Conservation (phyloP, 2,113 vertebrate species). For the Eublepharis macularius region DNA sequence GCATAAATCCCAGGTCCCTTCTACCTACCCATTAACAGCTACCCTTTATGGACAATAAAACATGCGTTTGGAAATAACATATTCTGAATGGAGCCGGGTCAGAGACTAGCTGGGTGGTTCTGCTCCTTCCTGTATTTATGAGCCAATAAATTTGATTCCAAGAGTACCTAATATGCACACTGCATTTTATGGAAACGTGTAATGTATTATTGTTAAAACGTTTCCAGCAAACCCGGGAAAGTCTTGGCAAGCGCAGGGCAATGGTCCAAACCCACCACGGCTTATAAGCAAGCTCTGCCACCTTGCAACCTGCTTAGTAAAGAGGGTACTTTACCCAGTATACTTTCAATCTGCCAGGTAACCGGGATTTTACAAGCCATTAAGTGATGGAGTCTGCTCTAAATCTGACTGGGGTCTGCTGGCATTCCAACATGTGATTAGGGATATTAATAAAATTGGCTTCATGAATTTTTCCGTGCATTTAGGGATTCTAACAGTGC, state of each 20-base stretch:
- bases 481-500: no score
- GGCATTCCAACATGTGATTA: no score
- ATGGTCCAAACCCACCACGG: neutral
- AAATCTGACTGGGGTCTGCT: no score
- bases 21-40: neutral
- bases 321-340: no score
- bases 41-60: constrained; percentile 16
- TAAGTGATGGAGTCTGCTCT: no score
- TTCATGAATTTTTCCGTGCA: no score
- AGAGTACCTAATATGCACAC: neutral
- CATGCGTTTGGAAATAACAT: neutral
- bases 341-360: neutral
- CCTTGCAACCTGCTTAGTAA: neutral
- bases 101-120: neutral
- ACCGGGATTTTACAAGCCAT: neutral
- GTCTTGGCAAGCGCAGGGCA: no score
- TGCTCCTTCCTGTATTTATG: neutral
- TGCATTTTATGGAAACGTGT: neutral
- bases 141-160: neutral
- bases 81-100: neutral
- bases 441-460: no score
- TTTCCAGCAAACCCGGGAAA: neutral
- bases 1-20: neutral
- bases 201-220: neutral
- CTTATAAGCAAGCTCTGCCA: neutral